Conservation (phyloP, 2,888 invertebrate genomes). For the Ornithoptera priamus region DNA sequence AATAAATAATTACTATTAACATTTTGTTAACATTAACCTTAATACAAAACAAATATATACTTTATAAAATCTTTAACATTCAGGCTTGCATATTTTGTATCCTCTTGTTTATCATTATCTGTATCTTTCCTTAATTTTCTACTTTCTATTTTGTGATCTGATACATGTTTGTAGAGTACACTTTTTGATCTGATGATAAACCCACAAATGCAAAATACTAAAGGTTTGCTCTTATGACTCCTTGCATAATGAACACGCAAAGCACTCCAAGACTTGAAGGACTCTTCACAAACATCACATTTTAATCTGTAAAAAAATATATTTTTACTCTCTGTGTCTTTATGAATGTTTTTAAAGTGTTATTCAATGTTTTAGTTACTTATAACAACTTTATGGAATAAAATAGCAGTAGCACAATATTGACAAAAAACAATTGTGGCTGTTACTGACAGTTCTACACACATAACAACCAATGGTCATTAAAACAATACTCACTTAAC, state of each 20-base stretch:
- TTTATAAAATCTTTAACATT: conserved; percentile 67
- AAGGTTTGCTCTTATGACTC: conserved; percentile 57
- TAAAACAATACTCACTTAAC: conserved; percentile 39
- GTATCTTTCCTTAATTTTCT: conserved; percentile 48
- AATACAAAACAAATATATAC: conserved; percentile 44
- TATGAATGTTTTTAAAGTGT: neutral
- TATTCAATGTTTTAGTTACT: too few species aligned
- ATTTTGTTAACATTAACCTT: neutral
- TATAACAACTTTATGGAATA: too few species aligned
- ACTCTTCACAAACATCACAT: conserved; percentile 58
- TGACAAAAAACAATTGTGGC: too few species aligned
- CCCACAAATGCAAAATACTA: conserved; percentile 64
- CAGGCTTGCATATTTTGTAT: conserved; percentile 51
- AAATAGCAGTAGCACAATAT: too few species aligned
- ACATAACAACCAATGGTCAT: neutral
- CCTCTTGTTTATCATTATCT: conserved; percentile 45
- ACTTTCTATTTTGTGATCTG: conserved; percentile 61
- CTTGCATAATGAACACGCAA: conserved; percentile 55
- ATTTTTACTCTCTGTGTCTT: neutral
- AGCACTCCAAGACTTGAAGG: conserved; percentile 57
- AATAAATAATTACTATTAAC: neutral
- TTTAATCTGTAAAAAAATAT: conserved; percentile 50
- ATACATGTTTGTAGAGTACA: conserved; percentile 67
- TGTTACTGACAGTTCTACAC: too few species aligned
- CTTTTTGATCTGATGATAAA: conserved; percentile 63